Percentiles rank a stretch among this genome's conserved stretches.
phyloP scores from a whole-genome alignment of 2,113 vertebrate species.

The Petrocephalus zakoni region DNA sequence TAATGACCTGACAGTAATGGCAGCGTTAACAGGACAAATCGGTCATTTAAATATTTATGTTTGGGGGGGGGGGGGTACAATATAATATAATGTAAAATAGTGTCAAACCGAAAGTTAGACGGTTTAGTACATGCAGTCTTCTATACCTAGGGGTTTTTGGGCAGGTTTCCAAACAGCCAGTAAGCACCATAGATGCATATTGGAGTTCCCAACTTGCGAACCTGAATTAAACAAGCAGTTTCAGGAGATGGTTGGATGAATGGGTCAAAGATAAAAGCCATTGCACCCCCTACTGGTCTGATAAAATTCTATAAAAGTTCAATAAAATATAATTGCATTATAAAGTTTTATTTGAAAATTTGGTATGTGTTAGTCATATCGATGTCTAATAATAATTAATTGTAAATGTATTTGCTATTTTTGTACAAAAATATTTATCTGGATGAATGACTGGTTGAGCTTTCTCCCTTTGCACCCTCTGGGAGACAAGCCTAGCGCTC shows the following conservation, averaged over 20 bases:
- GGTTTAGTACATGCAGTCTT: background rate
- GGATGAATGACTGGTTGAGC: background rate
- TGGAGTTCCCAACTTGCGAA: too few relatives aligned
- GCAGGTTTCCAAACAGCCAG: background rate
- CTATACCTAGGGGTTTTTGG: background rate
- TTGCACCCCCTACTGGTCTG: background rate
- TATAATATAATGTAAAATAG: background rate
- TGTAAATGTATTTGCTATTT: background rate
- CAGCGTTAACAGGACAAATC: background rate
- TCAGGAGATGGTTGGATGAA: too few relatives aligned
- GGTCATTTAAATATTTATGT: background rate
- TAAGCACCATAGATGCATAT: background rate
- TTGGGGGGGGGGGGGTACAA: background rate
- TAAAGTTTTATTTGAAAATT: background rate
- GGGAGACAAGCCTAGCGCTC: background rate
- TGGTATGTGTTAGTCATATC: background rate
- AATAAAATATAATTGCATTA: background rate
- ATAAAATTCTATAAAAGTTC: background rate
- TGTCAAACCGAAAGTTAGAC: background rate
- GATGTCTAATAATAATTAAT: background rate
- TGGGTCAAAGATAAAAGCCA: background rate
- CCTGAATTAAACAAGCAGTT: too few relatives aligned
- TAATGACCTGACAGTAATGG: background rate
- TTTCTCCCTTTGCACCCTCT: background rate
- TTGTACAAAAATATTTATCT: background rate